phyloP scores from a whole-genome alignment of 2,797 vertebrate species.

The Rhinophrynus dorsalis region DNA sequence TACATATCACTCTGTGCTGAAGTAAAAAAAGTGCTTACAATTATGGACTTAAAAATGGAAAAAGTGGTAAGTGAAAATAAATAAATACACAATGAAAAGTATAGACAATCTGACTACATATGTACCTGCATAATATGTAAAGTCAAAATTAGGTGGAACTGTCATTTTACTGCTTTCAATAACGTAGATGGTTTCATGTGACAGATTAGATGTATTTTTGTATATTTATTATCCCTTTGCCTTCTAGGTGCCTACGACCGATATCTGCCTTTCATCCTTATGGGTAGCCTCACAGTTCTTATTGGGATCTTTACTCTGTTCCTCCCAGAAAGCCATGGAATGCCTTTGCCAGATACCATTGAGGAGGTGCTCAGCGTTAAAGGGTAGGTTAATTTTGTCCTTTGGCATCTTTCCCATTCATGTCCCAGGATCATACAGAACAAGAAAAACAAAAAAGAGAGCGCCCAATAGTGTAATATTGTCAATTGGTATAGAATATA shows the following conservation, averaged over 20 bases:
- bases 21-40: too few relatives aligned
- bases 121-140: too few relatives aligned
- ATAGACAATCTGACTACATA: too few relatives aligned
- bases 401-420: too few relatives aligned
- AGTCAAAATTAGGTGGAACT: too few relatives aligned
- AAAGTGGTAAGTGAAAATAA: too few relatives aligned
- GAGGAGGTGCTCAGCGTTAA: conserved; percentile 81
- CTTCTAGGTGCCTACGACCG: conserved; percentile 76
- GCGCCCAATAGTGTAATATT: not conserved
- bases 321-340: conserved; percentile 83
- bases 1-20: too few relatives aligned
- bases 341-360: conserved; percentile 82
- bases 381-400: conserved; percentile 66
- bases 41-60: too few relatives aligned
- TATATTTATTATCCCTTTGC: conserved; percentile 11
- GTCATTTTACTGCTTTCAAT: too few relatives aligned
- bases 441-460: not conserved
- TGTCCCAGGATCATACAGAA: too few relatives aligned
- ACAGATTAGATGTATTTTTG: not conserved
- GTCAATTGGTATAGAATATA: not conserved
- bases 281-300: conserved; percentile 80
- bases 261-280: conserved; percentile 84
- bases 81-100: too few relatives aligned
- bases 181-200: too few relatives aligned
- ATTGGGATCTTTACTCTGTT: conserved; percentile 83